Percentiles rank a stretch among this genome's conserved stretches.
These are phyloP conservation scores for Cetoscarus ocellatus DNA, from an alignment of 2,797 vertebrate genomes.

Conservation along the genomic window DNA sequence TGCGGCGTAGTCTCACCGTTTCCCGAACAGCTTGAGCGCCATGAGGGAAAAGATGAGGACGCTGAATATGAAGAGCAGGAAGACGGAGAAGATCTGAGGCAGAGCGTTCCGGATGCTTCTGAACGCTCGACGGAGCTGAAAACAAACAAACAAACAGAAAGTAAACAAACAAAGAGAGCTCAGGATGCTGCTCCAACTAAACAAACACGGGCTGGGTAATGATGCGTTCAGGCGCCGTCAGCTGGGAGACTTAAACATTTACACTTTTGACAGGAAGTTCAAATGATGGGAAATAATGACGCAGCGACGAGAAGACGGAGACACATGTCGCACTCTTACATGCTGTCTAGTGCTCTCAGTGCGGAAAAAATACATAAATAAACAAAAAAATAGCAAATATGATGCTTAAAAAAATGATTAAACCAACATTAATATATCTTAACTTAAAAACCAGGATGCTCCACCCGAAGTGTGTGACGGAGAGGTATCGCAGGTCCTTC, in stretches of 20 bases:
- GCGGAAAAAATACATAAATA: too few relatives aligned
- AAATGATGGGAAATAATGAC: background rate
- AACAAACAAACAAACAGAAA: slow-evolving; percentile 11
- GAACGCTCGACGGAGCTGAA: slow-evolving; percentile 92
- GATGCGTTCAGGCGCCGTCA: slow-evolving; percentile 38
- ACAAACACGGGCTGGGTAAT: slow-evolving; percentile 12
- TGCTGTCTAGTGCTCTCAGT: too few relatives aligned
- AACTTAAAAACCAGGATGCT: too few relatives aligned
- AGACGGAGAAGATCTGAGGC: slow-evolving; percentile 92
- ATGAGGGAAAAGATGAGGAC: slow-evolving; percentile 94
- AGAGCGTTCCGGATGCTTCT: slow-evolving; percentile 93
- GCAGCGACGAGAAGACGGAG: background rate
- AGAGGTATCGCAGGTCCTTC: too few relatives aligned
- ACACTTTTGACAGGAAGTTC: slow-evolving; percentile 21
- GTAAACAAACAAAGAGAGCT: slow-evolving; percentile 4
- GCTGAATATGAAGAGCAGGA: slow-evolving; percentile 94
- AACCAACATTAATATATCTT: too few relatives aligned
- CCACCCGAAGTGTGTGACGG: too few relatives aligned
- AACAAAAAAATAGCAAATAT: too few relatives aligned
- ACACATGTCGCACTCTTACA: too few relatives aligned
- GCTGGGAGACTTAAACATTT: slow-evolving; percentile 24
- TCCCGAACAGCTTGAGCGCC: slow-evolving; percentile 92
- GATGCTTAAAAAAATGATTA: too few relatives aligned
- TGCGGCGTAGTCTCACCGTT: slow-evolving; percentile 81
- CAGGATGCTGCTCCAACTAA: background rate